Conservation (phyloP, 1,140 invertebrate species). For the Sitodiplosis mosellana region DNA sequence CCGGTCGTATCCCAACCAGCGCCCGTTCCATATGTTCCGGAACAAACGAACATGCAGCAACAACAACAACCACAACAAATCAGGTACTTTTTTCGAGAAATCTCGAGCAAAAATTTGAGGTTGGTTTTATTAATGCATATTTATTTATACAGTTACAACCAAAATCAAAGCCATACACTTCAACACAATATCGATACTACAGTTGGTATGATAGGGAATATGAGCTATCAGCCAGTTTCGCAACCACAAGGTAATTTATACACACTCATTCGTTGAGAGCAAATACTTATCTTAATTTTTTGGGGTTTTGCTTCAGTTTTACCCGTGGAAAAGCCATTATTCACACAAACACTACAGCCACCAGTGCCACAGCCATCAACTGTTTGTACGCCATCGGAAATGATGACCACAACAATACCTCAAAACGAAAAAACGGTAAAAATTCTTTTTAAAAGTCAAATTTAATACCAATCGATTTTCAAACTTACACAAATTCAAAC, state of each 20-base stretch:
- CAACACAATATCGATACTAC: too few species aligned
- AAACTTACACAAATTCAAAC: neutral
- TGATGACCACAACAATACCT: neutral
- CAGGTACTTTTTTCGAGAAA: neutral
- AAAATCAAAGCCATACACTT: too few species aligned
- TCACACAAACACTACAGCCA: neutral
- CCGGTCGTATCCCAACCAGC: neutral
- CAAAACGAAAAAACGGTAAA: neutral
- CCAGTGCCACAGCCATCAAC: neutral
- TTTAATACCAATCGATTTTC: neutral
- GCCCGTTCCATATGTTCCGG: conserved; percentile 1
- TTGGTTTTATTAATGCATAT: too few species aligned
- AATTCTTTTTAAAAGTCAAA: neutral
- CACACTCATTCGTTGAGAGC: too few species aligned
- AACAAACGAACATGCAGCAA: conserved; percentile 3
- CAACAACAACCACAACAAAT: neutral
- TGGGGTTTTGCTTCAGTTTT: too few species aligned
- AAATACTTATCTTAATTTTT: too few species aligned
- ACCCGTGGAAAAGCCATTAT: neutral
- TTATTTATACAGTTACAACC: too few species aligned
- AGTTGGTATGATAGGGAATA: too few species aligned
- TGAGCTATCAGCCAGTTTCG: too few species aligned
- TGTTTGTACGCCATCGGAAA: neutral
- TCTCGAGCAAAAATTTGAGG: too few species aligned
- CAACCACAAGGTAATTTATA: too few species aligned